Conservation (phyloP, 2,888 invertebrate species). For the Epirrita christyi region DNA sequence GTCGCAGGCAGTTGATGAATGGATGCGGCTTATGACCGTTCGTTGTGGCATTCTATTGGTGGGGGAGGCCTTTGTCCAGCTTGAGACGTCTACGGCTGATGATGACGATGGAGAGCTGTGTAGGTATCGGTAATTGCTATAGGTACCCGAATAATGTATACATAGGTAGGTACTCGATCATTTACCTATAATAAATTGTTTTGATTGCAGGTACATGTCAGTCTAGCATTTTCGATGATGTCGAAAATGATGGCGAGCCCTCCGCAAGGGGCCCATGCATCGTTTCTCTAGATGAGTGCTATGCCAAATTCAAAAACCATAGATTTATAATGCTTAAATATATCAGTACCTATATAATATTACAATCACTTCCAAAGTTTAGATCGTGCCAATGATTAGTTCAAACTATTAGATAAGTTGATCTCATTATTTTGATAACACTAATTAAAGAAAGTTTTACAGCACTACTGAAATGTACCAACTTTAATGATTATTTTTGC, state of each 20-base stretch:
- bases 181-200: slow-evolving; percentile 14
- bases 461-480: too few species aligned
- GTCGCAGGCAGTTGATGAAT: too few species aligned
- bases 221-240: slow-evolving; percentile 2
- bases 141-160: background rate
- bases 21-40: too few species aligned
- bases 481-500: too few species aligned
- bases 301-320: too few species aligned
- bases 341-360: background rate
- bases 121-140: too few species aligned
- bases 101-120: too few species aligned
- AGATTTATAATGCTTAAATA: background rate
- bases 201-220: slow-evolving; percentile 49
- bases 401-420: slow-evolving; percentile 21
- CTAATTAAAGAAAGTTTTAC: too few species aligned
- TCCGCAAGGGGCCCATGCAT: background rate
- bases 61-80: too few species aligned
- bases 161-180: background rate
- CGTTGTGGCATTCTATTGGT: too few species aligned
- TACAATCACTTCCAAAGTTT: slow-evolving; percentile 3
- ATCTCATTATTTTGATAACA: slow-evolving; percentile 26
- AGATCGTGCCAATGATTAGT: slow-evolving; percentile 15
- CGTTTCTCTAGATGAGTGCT: background rate
- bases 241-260: background rate
- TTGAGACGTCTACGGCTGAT: too few species aligned